These are phyloP conservation scores for Coluber constrictor DNA, from an alignment of 2,797 vertebrate species.

Conservation along the genomic window DNA sequence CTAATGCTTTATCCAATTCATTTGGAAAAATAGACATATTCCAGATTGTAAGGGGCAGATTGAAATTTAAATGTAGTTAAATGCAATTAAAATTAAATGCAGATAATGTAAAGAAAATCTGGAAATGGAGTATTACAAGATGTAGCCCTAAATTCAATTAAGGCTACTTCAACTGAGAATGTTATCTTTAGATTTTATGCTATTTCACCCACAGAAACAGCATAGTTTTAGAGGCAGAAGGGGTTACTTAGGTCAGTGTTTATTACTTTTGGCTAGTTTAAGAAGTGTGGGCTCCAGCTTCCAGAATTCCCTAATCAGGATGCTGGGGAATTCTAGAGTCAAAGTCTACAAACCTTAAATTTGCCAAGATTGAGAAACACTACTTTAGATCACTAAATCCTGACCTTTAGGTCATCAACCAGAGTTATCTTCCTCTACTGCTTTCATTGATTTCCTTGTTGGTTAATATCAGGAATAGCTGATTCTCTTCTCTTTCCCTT, in stretches of 20 bases:
- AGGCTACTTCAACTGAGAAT: not conserved
- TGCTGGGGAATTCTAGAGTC: not conserved
- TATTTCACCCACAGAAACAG: not conserved
- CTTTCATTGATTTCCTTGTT: not conserved
- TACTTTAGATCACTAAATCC: not conserved
- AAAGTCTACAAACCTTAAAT: not conserved
- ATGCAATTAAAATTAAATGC: not conserved
- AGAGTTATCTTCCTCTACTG: not conserved
- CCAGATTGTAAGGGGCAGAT: not conserved
- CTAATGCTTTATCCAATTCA: not conserved
- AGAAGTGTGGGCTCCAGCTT: not conserved
- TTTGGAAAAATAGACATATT: not conserved
- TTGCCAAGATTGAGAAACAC: not conserved
- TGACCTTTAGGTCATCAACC: not conserved
- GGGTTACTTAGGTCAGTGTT: not conserved
- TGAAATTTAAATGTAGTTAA: not conserved
- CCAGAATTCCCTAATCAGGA: not conserved
- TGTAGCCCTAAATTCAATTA: not conserved
- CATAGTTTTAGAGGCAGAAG: not conserved
- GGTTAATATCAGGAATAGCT: not conserved
- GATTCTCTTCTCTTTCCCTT: not conserved
- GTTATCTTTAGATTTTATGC: not conserved
- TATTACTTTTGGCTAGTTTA: not conserved
- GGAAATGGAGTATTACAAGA: not conserved
- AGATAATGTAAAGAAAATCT: not conserved